A percentile compares a stretch with the other conserved stretches of the same genome.
These are phyloP conservation scores for Megalopta genalis DNA, from an alignment of 1,140 invertebrate genomes.

Conservation along the genomic window DNA sequence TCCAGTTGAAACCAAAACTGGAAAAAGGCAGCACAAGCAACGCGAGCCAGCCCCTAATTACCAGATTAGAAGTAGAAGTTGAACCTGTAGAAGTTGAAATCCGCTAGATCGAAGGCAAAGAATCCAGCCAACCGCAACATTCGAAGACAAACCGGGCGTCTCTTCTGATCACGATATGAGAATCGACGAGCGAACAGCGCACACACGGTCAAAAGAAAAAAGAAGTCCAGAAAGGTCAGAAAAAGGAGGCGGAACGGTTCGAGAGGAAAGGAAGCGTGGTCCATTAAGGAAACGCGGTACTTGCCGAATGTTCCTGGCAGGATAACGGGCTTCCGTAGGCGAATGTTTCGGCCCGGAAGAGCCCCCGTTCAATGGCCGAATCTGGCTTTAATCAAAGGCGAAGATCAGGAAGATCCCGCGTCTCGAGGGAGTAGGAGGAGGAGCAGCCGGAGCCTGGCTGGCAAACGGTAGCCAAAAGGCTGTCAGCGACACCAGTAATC, in stretches of 20 bases:
- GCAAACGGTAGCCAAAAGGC: conserved; percentile 67
- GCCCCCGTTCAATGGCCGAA: not conserved
- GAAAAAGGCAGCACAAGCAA: too few species aligned
- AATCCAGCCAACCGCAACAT: not conserved
- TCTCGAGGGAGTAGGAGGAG: conserved; percentile 19
- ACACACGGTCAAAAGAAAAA: too few species aligned
- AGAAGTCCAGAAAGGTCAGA: too few species aligned
- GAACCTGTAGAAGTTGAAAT: not conserved
- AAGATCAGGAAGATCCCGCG: not conserved
- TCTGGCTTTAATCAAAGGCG: conserved; percentile 1
- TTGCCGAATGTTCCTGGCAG: not conserved
- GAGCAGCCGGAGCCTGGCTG: conserved; percentile 8
- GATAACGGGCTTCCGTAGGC: conserved; percentile 3
- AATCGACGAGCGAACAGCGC: not conserved
- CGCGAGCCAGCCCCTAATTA: too few species aligned
- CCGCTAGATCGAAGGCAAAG: not conserved
- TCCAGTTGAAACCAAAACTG: too few species aligned
- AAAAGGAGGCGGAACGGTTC: not conserved
- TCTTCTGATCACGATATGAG: not conserved
- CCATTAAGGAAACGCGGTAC: not conserved
- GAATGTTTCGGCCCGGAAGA: not conserved
- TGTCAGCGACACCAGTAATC: conserved; percentile 77
- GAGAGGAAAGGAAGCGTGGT: not conserved
- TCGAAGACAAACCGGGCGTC: conserved; percentile 5
- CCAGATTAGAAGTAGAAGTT: not conserved